These are phyloP conservation scores for Mustela nigripes DNA, from an alignment of 2,113 vertebrate species.

Conservation along the genomic window DNA sequence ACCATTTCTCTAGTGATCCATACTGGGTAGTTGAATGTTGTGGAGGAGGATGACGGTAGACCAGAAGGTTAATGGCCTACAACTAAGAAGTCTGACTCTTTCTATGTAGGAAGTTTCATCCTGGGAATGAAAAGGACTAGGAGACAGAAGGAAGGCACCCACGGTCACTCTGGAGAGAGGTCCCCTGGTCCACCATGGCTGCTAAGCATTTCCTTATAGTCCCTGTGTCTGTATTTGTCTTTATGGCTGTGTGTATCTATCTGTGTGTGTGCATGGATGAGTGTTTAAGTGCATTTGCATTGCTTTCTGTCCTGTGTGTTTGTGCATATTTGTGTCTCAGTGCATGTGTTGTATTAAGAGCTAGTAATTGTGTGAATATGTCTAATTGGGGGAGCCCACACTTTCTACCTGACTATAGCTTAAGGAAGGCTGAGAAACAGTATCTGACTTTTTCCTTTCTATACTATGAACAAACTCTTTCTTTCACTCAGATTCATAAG, in stretches of 20 bases:
- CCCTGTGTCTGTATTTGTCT: too few relatives aligned
- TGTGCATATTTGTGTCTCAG: too few relatives aligned
- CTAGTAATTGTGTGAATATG: background rate
- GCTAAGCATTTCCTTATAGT: background rate
- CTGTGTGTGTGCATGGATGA: too few relatives aligned
- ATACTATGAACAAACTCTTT: background rate
- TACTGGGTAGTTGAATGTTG: background rate
- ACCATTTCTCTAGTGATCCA: background rate
- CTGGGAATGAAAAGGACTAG: background rate
- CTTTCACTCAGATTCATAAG: background rate
- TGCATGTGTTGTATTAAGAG: too few relatives aligned
- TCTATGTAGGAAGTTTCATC: background rate
- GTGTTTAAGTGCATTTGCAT: too few relatives aligned
- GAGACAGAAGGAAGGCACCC: background rate
- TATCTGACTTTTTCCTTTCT: background rate
- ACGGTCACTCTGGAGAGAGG: fast-evolving
- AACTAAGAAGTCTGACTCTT: background rate
- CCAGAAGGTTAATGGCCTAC: background rate
- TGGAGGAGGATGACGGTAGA: background rate
- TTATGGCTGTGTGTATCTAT: too few relatives aligned
- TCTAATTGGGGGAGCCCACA: background rate
- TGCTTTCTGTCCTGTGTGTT: background rate
- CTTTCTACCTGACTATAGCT: background rate
- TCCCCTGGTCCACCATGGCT: background rate
- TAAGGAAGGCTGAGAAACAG: background rate